Evolutionary conservation across 2,113 vertebrate species (phyloP), one percentile per base, ranked within the genome.

Genomic region (Lepus americanus): DNA sequence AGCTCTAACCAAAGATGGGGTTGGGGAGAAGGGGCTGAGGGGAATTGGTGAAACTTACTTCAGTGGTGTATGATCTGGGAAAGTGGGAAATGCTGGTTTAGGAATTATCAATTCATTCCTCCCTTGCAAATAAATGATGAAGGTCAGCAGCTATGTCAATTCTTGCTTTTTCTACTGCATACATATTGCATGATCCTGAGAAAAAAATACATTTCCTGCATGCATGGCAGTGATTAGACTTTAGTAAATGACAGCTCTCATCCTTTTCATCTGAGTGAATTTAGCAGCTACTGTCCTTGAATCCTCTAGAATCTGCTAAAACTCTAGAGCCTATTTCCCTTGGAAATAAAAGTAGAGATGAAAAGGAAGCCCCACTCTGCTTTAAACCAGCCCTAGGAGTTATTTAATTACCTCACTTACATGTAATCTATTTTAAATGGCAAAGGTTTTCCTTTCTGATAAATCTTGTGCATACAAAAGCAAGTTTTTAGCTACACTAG

Each of bases 381-480:
- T 39, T 16, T 0, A 64, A 80, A 51, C 23, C 36, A 74, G 39
- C 39, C 27, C 49, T 78, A 69, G 16, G 73, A 33, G 19, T 73
- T 63, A 44, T 59, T 70, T 76, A 27, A 73, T 59, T 76, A 33
- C n/a, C 10, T 86, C 23, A 59, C 33, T 79, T 44, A 67, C n/a
- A 77, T 4, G 72, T 33, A 55, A 36, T 82, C 53, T 89, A 66
- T 88, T 73, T 91, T 23, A 80, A 84, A 88, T 76, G 49, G 10
- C 51, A 86, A 74, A 61, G 55, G 53, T 53, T 59, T 80, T 85
- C 44, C 27, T 93, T 89, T 88, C 73, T 61, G 39, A 61, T 83
- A 95, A 89, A 4, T 79, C 79, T 66, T 94, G n/a, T 90, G 11
- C 33, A 78, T 80, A 73, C 55, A 78, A 51, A 85, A 27, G 20